Percentiles rank a stretch among this genome's conserved stretches.
Evolutionary conservation across 2,888 invertebrate genomes (phyloP).

Genomic region (Hydrotaea diabolus): DNA sequence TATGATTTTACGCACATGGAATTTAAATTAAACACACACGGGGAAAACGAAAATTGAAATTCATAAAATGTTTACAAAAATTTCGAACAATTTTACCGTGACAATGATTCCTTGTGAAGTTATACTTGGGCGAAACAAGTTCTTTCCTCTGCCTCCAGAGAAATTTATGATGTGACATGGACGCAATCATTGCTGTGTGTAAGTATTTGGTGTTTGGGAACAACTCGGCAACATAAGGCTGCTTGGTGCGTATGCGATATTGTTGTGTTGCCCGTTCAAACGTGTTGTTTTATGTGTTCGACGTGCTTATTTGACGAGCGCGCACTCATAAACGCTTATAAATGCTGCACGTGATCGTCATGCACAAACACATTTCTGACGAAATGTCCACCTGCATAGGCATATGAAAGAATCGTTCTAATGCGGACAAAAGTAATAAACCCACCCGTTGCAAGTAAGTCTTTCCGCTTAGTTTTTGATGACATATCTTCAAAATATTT

Average conservation of each 20-base stretch:
- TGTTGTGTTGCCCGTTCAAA: constrained; percentile 50
- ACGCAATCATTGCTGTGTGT: constrained; percentile 52
- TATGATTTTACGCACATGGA: constrained; percentile 6
- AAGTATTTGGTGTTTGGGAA: constrained; percentile 53
- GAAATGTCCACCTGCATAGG: constrained; percentile 43
- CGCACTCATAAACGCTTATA: constrained; percentile 60
- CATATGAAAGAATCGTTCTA: constrained; percentile 1
- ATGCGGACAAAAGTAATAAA: constrained; percentile 19
- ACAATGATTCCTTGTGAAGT: constrained; percentile 44
- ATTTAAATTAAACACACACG: not conserved
- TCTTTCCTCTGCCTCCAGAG: constrained; percentile 36
- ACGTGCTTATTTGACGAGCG: constrained; percentile 59
- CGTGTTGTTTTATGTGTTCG: constrained; percentile 64
- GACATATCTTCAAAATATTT: not conserved
- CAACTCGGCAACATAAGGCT: constrained; percentile 9
- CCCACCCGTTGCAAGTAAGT: constrained; percentile 40
- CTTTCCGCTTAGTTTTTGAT: constrained; percentile 48
- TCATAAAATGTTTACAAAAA: constrained; percentile 40
- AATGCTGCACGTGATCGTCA: constrained; percentile 63
- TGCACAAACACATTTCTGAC: constrained; percentile 44
- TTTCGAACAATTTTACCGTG: constrained; percentile 56
- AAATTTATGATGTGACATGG: constrained; percentile 65
- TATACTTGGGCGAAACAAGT: constrained; percentile 20
- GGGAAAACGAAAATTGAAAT: not conserved
- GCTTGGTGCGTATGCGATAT: constrained; percentile 49